Conservation (phyloP, 2,113 vertebrate genomes). For the Anhinga rufa region DNA sequence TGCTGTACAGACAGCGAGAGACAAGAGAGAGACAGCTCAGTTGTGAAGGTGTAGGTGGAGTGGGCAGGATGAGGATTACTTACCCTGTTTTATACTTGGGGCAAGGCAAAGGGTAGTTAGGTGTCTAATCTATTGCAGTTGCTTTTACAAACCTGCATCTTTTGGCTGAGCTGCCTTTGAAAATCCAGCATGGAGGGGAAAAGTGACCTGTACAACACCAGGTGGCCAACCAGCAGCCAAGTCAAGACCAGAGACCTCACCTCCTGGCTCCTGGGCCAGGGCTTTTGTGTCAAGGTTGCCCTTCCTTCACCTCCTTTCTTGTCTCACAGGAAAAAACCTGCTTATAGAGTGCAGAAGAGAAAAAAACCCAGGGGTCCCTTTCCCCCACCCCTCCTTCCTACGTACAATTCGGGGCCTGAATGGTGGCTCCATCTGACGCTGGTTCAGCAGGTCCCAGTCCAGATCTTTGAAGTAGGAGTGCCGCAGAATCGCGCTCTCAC, state of each 20-base stretch:
- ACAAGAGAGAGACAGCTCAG: background rate
- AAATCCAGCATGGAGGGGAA: background rate
- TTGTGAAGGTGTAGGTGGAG: background rate
- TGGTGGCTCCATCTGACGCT: slow-evolving; percentile 86
- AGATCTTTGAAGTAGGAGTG: slow-evolving; percentile 88
- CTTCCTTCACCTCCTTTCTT: background rate
- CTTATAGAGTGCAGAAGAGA: background rate
- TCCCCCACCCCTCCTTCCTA: background rate
- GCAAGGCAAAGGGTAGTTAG: background rate
- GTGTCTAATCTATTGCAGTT: background rate
- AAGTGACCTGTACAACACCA: background rate
- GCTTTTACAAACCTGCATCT: background rate
- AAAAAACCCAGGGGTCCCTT: background rate
- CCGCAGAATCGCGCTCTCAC: slow-evolving; percentile 81
- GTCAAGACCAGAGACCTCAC: background rate
- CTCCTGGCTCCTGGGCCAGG: background rate
- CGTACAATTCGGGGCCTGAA: slow-evolving; percentile 94
- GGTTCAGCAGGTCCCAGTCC: slow-evolving; percentile 89
- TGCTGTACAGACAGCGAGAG: background rate
- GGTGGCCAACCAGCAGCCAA: background rate
- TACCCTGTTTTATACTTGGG: background rate
- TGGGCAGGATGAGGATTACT: background rate
- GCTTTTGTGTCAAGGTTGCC: background rate
- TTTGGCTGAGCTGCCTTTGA: background rate
- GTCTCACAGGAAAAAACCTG: background rate